Conservation (phyloP, 2,888 invertebrate species). For the Polietes domitor region DNA sequence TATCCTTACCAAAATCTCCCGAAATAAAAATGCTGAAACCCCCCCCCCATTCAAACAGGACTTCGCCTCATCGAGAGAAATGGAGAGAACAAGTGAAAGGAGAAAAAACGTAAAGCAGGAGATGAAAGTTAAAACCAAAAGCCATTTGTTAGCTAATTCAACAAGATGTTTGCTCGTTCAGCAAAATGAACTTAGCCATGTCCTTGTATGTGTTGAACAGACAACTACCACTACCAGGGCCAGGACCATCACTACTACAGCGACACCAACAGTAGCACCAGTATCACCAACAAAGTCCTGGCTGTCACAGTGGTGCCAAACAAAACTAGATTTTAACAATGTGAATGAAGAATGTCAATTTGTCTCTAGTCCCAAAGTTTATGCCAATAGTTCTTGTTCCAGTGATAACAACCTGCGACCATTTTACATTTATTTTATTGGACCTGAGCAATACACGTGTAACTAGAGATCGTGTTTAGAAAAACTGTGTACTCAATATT, state of each 20-base stretch:
- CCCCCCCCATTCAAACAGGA: constrained; percentile 49
- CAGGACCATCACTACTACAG: constrained; percentile 4
- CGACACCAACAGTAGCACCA: neutral
- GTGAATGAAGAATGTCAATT: too few relatives aligned
- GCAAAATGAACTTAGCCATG: constrained; percentile 75
- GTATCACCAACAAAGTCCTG: neutral
- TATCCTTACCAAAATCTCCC: constrained; percentile 55
- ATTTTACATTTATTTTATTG: too few relatives aligned
- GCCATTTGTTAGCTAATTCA: constrained; percentile 79
- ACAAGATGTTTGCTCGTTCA: constrained; percentile 79
- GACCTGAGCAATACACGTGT: too few relatives aligned
- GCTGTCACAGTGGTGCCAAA: neutral
- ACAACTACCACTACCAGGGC: constrained; percentile 45
- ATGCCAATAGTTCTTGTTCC: too few relatives aligned
- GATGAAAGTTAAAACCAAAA: constrained; percentile 77
- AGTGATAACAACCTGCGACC: too few relatives aligned
- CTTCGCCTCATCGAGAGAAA: constrained; percentile 37
- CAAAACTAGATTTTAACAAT: too few relatives aligned
- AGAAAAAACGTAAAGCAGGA: constrained; percentile 67
- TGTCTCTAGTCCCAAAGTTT: too few relatives aligned
- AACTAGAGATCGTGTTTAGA: too few relatives aligned
- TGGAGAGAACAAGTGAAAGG: constrained; percentile 14
- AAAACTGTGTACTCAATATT: too few relatives aligned
- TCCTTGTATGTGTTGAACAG: constrained; percentile 52
- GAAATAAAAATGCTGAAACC: constrained; percentile 46